Conservation (phyloP, 2,888 invertebrate genomes). For the Drosophila neotestacea region DNA sequence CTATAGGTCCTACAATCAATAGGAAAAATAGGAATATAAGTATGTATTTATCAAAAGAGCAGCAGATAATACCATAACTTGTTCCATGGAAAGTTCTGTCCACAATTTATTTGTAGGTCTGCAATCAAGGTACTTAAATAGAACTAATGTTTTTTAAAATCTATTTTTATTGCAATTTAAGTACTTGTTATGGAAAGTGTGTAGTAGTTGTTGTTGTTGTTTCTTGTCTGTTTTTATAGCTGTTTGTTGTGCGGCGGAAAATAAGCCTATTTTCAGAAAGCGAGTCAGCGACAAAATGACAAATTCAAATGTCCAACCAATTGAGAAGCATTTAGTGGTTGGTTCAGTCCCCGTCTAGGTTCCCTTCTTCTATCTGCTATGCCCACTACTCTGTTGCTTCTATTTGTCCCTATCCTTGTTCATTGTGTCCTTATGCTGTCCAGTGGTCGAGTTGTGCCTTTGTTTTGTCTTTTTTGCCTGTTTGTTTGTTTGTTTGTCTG, state of each 20-base stretch:
- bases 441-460: slow-evolving; percentile 23
- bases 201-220: neutral
- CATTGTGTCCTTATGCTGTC: slow-evolving; percentile 22
- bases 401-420: slow-evolving; percentile 20
- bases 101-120: neutral
- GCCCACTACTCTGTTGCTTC: neutral
- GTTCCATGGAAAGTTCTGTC: neutral
- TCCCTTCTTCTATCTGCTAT: neutral
- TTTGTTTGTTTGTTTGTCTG: slow-evolving; percentile 33
- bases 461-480: slow-evolving; percentile 22
- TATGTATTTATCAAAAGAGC: too few species aligned
- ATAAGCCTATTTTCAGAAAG: slow-evolving; percentile 17
- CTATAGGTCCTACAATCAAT: too few species aligned
- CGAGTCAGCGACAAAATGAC: slow-evolving; percentile 32
- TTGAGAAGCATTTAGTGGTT: slow-evolving; percentile 60
- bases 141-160: slow-evolving; percentile 2
- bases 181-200: neutral
- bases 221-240: slow-evolving; percentile 8
- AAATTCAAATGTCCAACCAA: slow-evolving; percentile 56
- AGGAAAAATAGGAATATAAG: too few species aligned
- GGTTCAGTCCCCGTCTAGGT: neutral
- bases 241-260: slow-evolving; percentile 9
- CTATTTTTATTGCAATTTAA: slow-evolving; percentile 13
- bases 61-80: too few species aligned
- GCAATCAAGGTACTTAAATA: slow-evolving; percentile 4